Evolutionary conservation across 2,113 vertebrate genomes (phyloP).

Genomic region (Tapirus terrestris): DNA sequence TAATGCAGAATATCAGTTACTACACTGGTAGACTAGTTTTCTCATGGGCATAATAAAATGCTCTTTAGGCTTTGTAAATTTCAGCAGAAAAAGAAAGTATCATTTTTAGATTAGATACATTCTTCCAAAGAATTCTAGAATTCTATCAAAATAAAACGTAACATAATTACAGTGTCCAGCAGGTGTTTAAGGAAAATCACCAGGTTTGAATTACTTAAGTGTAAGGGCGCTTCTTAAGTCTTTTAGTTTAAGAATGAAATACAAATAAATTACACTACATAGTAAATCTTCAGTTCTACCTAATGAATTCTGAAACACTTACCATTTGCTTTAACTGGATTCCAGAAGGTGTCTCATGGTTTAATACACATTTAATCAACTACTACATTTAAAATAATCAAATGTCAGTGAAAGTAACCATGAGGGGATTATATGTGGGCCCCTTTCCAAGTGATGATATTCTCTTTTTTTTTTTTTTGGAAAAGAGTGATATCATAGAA

Average conservation of each 20-base stretch:
- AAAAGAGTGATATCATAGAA: slow-evolving; percentile 79
- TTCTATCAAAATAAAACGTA: slow-evolving; percentile 4
- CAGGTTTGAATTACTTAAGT: neutral
- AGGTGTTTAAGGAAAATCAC: neutral
- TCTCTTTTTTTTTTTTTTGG: neutral
- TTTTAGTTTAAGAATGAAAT: slow-evolving; percentile 44
- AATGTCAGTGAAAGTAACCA: neutral
- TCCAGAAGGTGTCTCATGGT: neutral
- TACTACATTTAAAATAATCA: slow-evolving; percentile 10
- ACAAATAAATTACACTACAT: neutral
- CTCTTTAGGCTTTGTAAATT: slow-evolving; percentile 25
- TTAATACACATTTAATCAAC: neutral
- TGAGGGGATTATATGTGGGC: neutral
- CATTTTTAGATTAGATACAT: slow-evolving; percentile 52
- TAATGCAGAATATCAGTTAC: neutral
- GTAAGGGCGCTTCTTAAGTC: neutral
- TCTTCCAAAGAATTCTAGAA: slow-evolving; percentile 46
- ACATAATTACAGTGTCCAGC: neutral
- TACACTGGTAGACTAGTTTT: slow-evolving; percentile 4
- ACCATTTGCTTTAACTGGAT: neutral
- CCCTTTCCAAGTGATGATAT: neutral
- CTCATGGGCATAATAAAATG: neutral
- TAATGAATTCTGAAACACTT: neutral
- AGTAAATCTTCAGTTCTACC: neutral
- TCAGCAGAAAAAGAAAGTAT: slow-evolving; percentile 39